Evolutionary conservation across 2,888 invertebrate genomes (phyloP).

Genomic region (Drosophila bunnanda): DNA sequence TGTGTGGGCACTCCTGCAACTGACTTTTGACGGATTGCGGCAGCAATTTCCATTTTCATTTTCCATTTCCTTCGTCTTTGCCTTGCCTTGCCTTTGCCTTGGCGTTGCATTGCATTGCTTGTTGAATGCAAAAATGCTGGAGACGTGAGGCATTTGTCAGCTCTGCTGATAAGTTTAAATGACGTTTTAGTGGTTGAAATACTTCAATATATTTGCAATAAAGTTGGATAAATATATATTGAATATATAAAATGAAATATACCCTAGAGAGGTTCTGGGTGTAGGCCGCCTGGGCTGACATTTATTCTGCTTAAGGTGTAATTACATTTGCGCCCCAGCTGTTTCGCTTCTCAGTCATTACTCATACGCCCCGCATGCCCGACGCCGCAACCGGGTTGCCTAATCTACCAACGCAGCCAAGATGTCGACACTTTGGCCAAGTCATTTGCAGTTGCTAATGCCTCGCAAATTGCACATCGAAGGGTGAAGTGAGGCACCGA

Average conservation of each 20-base stretch:
- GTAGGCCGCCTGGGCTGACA: conserved; percentile 51
- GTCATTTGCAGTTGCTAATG: conserved; percentile 67
- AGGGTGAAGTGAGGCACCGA: not conserved
- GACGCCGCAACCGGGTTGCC: conserved; percentile 11
- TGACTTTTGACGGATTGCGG: conserved; percentile 54
- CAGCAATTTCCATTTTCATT: conserved; percentile 13
- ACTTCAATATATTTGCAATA: conserved; percentile 18
- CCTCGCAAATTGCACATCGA: conserved; percentile 53
- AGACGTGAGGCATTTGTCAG: conserved; percentile 58
- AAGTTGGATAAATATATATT: not conserved
- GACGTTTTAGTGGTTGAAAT: not conserved
- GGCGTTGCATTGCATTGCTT: not conserved
- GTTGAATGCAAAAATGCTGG: conserved; percentile 22
- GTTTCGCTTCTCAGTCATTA: conserved; percentile 60
- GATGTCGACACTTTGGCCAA: conserved; percentile 59
- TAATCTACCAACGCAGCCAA: conserved; percentile 45
- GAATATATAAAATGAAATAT: not conserved
- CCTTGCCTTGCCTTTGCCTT: not conserved
- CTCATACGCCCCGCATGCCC: conserved; percentile 68
- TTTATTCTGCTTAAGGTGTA: conserved; percentile 49
- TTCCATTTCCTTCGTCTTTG: not conserved
- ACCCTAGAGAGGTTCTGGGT: conserved; percentile 8
- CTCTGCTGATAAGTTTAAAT: conserved; percentile 46
- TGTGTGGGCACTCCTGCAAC: conserved; percentile 56
- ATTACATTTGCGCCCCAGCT: conserved; percentile 63